phyloP scores from a whole-genome alignment of 2,888 invertebrate species.

The Pristionchus fissidentatus region DNA sequence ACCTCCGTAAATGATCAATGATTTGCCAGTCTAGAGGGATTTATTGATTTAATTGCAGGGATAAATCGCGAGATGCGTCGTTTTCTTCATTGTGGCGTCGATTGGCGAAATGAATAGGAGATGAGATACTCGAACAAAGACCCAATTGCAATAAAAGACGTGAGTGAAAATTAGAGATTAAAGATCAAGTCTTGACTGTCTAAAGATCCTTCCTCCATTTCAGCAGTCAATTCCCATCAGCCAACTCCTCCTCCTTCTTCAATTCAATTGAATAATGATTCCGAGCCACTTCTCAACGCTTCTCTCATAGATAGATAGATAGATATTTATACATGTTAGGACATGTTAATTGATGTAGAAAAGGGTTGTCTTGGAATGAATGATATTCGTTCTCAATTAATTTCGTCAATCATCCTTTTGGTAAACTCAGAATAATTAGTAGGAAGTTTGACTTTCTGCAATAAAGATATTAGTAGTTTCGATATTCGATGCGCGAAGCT shows the following conservation, averaged over 20 bases:
- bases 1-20: no score
- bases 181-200: conserved; percentile 15
- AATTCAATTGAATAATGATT: conserved; percentile 17
- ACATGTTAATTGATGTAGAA: no score
- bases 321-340: no score
- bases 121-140: not conserved
- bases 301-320: conserved; percentile 49
- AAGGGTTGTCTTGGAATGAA: no score
- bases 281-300: conserved; percentile 47
- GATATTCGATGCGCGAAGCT: no score
- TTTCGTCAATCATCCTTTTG: no score
- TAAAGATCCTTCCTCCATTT: no score
- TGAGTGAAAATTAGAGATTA: conserved; percentile 17
- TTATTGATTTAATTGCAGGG: not conserved
- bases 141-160: conserved; percentile 28
- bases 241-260: conserved; percentile 34
- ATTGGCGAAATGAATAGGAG: conserved; percentile 32
- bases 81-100: conserved; percentile 43
- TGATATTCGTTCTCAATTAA: no score
- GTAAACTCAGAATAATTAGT: no score
- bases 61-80: conserved; percentile 47
- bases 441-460: no score
- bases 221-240: conserved; percentile 35
- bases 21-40: no score
- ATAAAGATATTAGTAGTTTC: no score